phyloP scores from a whole-genome alignment of 2,888 invertebrate genomes.

The Apeira syringaria region DNA sequence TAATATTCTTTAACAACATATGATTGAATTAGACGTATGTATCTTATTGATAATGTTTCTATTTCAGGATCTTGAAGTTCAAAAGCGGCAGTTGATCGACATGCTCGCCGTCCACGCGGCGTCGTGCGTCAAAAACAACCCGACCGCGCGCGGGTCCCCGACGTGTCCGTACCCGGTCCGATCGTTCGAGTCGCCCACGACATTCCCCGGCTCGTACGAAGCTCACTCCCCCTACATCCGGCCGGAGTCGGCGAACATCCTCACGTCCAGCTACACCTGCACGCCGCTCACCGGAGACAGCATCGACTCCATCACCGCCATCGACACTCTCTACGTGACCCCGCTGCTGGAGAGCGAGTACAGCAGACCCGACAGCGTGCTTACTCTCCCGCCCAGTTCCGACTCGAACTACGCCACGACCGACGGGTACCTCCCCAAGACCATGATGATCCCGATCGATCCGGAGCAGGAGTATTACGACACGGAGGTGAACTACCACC shows the following conservation, averaged over 20 bases:
- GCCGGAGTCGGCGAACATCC: constrained; percentile 78
- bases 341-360: constrained; percentile 68
- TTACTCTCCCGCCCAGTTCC: constrained; percentile 61
- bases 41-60: constrained; percentile 2
- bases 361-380: constrained; percentile 72
- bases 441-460: constrained; percentile 80
- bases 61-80: constrained; percentile 89
- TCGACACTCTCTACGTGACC: constrained; percentile 66
- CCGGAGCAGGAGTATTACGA: constrained; percentile 80
- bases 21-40: too few relatives aligned
- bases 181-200: constrained; percentile 69
- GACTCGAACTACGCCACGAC: constrained; percentile 63
- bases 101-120: constrained; percentile 90
- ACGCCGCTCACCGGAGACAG: constrained; percentile 66
- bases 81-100: constrained; percentile 90
- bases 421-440: constrained; percentile 73
- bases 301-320: constrained; percentile 66
- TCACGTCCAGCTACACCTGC: constrained; percentile 77
- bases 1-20: too few relatives aligned
- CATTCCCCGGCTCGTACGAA: constrained; percentile 73
- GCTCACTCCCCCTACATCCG: constrained; percentile 77
- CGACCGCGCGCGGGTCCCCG: constrained; percentile 68
- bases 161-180: constrained; percentile 67
- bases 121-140: constrained; percentile 85
- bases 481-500: constrained; percentile 78